A percentile compares a stretch with the other conserved stretches of the same genome.
Conservation (phyloP, 1,140 invertebrate genomes). For the Drosophila mojavensis region DNA sequence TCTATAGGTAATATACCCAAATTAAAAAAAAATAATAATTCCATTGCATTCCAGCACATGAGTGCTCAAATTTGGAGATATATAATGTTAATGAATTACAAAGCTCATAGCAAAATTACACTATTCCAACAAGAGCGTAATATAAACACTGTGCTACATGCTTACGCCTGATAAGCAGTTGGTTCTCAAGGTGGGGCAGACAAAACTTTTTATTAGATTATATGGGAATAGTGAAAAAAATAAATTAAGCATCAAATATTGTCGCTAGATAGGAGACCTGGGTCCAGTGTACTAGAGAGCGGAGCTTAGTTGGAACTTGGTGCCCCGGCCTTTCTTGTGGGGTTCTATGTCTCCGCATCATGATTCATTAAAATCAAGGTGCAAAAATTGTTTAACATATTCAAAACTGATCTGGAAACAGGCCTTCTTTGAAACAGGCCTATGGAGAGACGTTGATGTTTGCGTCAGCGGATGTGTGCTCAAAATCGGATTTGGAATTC, state of each 20-base stretch:
- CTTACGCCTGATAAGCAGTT: constrained; percentile 10
- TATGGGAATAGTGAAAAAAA: not conserved
- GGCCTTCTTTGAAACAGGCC: constrained; percentile 10
- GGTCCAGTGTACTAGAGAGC: not conserved
- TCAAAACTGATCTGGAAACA: not conserved
- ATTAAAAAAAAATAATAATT: too few relatives aligned
- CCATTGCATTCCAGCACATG: too few relatives aligned
- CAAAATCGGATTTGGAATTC: constrained; percentile 36
- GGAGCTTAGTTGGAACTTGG: too few relatives aligned
- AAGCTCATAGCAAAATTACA: not conserved
- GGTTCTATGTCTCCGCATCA: not conserved
- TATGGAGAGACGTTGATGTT: not conserved
- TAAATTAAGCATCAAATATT: constrained; percentile 8
- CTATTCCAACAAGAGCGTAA: not conserved
- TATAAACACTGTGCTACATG: not conserved
- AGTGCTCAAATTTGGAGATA: not conserved
- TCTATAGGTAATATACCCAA: too few relatives aligned
- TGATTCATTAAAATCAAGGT: constrained; percentile 36
- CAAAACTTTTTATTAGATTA: not conserved
- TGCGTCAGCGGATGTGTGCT: constrained; percentile 73
- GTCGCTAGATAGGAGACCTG: constrained; percentile 9
- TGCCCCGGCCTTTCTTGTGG: not conserved
- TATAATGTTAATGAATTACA: not conserved
- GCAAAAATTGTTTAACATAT: constrained; percentile 18
- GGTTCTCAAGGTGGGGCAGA: too few relatives aligned